Evolutionary conservation across 1,140 invertebrate species (phyloP), one percentile per base, ranked within the genome.

Genomic region (Planococcus citri): DNA sequence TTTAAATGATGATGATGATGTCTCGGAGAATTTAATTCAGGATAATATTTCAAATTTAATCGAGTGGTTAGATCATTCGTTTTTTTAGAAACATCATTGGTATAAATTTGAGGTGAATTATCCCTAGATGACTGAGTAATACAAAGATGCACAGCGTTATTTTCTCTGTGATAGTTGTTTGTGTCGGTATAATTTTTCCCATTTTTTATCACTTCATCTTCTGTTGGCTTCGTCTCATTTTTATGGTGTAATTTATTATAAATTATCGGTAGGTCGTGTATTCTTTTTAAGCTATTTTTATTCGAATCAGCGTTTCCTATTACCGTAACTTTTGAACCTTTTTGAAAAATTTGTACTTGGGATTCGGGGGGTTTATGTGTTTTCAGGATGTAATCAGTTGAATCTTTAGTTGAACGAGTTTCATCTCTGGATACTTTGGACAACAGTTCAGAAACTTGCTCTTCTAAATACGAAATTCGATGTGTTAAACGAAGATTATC

Each of bases 401-500:
- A 51, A 51, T 51, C 3, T 51, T 51, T 51, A 3, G 41, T 20
- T 9, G 41, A 14, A 3, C 6, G 17, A 51, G 17, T 4, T n/a
- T 51, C 41, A 20, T 51, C 17, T 51, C 17, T 64, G 60, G 60
- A 64, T 9, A 64, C 10, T 9, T 27, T 64, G 10, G 60, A 64
- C 3, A 88, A 78, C 1, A 89, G 78, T 74, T 90, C 87, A 0
- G 83, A 79, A 64, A 93, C 90, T 77, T 93, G 91, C 73, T 94
- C 91, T 76, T 94, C 91, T 51, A 94, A 82, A 77, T 94, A 94
- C 1, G 88, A 89, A 61, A 94, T 93, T 68, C 92, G 82, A 77
- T 94, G 92, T 8, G 89, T 91, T 58, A 94, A 80, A 60, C 90
- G 81, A 20, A 91, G 84, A 77, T 92, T 92, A 78, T 94, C 91